Evolutionary conservation across 1,140 invertebrate species (phyloP).

Genomic region (Dysdera silvatica): DNA sequence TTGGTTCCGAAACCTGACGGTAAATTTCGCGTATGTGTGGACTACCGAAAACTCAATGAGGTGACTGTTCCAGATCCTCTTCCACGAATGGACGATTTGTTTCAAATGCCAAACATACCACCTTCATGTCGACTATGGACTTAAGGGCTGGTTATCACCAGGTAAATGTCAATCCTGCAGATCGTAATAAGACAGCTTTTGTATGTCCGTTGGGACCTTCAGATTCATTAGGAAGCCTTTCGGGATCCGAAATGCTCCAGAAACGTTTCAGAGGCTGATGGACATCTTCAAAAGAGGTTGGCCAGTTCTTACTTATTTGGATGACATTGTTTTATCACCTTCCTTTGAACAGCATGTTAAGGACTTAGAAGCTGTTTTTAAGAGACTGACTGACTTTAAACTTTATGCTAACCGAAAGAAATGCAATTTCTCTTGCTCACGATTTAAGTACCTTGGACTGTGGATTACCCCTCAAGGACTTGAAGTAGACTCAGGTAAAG

Average conservation of each 20-base stretch:
- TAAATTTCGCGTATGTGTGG: too few species aligned
- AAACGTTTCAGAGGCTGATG: slow-evolving; percentile 40
- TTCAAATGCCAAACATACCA: too few species aligned
- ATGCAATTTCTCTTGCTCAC: too few species aligned
- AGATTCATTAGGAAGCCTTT: slow-evolving; percentile 30
- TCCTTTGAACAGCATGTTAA: not conserved
- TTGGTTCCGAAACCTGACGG: too few species aligned
- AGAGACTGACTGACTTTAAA: not conserved
- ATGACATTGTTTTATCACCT: not conserved
- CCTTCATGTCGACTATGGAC: not conserved
- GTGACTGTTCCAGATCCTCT: too few species aligned
- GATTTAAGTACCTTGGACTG: too few species aligned
- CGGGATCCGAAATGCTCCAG: slow-evolving; percentile 15
- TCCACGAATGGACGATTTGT: too few species aligned
- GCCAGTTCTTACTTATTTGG: not conserved
- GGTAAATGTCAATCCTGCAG: slow-evolving; percentile 19
- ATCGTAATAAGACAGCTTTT: slow-evolving; percentile 44
- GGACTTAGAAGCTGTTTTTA: not conserved
- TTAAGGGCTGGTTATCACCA: not conserved
- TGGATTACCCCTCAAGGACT: too few species aligned
- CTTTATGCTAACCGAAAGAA: not conserved
- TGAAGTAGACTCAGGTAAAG: too few species aligned
- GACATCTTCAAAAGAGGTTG: too few species aligned
- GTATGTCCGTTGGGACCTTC: slow-evolving; percentile 34
- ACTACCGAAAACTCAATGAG: too few species aligned